These are phyloP conservation scores for Sula dactylatra DNA, from an alignment of 2,113 vertebrate species.

Conservation along the genomic window DNA sequence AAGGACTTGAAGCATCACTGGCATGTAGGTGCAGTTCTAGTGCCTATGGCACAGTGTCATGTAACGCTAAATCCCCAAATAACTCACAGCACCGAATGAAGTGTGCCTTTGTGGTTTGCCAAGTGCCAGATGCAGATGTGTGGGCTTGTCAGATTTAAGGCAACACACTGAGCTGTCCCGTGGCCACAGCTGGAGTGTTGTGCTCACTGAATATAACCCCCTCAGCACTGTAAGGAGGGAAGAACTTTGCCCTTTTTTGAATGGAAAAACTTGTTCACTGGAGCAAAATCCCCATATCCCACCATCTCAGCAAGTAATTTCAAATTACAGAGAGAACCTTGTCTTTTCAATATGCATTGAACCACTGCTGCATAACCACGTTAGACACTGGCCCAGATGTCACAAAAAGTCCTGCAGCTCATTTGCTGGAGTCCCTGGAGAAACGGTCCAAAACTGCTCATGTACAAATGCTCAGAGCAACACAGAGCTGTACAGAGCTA, in stretches of 20 bases:
- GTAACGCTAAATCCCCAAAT: not conserved
- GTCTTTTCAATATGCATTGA: not conserved
- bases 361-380: not conserved
- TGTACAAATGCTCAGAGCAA: not conserved
- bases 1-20: not conserved
- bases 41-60: not conserved
- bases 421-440: not conserved
- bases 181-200: not conserved
- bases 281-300: not conserved
- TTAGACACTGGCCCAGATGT: not conserved
- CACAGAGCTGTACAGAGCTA: not conserved
- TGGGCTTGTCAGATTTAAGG: not conserved
- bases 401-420: not conserved
- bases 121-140: not conserved
- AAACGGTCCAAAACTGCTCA: accelerated
- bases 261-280: not conserved
- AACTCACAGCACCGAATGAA: not conserved
- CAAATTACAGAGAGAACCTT: not conserved
- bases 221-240: not conserved
- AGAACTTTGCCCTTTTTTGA: not conserved
- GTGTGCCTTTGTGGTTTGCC: not conserved
- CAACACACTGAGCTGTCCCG: not conserved
- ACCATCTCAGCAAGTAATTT: not conserved
- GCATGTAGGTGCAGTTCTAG: not conserved
- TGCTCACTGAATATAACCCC: not conserved